Evolutionary conservation across 2,797 vertebrate species (phyloP), one percentile per base, ranked within the genome.

Genomic region (Gallinago stenura): DNA sequence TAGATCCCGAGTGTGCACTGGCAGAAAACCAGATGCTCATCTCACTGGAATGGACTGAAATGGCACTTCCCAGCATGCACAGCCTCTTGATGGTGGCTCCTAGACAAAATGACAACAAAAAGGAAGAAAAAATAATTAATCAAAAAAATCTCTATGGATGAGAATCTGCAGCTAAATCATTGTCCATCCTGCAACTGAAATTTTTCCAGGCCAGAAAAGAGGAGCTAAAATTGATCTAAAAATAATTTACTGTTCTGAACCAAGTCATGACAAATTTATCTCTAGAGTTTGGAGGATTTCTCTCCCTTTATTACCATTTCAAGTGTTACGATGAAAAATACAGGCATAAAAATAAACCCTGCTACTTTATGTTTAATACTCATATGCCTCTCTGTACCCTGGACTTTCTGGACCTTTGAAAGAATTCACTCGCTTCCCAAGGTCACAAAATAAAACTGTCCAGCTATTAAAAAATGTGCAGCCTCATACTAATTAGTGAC

Each of bases 361-460:
- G 83, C 46, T 90, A 25, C 68, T 96, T 91, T 28, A 22, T 84
- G 57, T 87, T 96, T 85, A 66, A 90, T 39, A 85, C 45, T 54
- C 50, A 30, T 39, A 28, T 21, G 65, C 48, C 28, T 91, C 53
- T 69, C 61, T 3, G 1, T 77, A 5, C 41, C 45, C 45, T 80
- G 71, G 51, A 18, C 86, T 83, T 90, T 84, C 60, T 66, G 82
- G 87, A 89, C 43, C 31, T 71, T 70, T 2, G 0, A 51, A 85
- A 75, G 90, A 91, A 91, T 81, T 71, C n/a, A 22, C 76, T 89
- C 1, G 3, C 24, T 80, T 87, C 60, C 61, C 39, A 41, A 66
- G 65, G 60, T 87, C 62, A 56, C 57, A 72, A 48, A 87, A 91
- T 95, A 95, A 95, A 96, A 94, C 86, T 93, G 88, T 93, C 76